Evolutionary conservation across 2,113 vertebrate genomes (phyloP).

Genomic region (Prionailurus bengalensis): DNA sequence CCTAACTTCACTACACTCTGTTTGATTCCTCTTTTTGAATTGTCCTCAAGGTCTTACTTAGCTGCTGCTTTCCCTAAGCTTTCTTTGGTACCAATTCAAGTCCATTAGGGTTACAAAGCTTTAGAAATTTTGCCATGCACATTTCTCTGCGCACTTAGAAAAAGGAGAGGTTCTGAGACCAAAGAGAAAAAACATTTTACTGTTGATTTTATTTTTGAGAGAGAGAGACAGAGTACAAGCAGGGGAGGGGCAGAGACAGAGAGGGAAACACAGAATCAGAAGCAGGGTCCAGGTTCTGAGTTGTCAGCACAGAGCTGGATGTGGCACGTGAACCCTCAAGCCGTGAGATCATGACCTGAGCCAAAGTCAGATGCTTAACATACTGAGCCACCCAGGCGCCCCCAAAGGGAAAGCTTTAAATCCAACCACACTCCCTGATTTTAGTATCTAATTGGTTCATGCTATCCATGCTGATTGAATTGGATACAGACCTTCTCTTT

Average conservation of each 20-base stretch:
- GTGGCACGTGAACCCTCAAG: too few species aligned
- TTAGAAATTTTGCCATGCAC: background rate
- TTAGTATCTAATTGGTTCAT: background rate
- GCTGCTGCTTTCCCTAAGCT: background rate
- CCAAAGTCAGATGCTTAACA: too few species aligned
- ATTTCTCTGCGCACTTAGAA: background rate
- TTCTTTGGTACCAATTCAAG: background rate
- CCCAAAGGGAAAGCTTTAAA: background rate
- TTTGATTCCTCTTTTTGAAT: background rate
- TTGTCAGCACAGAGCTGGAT: too few species aligned
- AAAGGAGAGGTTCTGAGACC: background rate
- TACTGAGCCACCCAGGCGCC: too few species aligned
- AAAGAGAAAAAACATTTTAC: background rate
- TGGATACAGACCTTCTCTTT: background rate
- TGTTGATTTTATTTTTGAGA: too few species aligned
- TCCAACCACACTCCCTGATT: background rate
- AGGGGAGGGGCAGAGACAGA: too few species aligned
- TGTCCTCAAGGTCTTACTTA: background rate
- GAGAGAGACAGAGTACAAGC: too few species aligned
- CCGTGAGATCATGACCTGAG: too few species aligned
- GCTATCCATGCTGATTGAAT: background rate
- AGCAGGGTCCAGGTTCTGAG: too few species aligned
- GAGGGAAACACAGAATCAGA: too few species aligned
- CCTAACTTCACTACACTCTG: background rate
- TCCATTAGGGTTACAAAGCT: background rate